Conservation (phyloP, 2,113 vertebrate species). For the Gymnarchus niloticus region DNA sequence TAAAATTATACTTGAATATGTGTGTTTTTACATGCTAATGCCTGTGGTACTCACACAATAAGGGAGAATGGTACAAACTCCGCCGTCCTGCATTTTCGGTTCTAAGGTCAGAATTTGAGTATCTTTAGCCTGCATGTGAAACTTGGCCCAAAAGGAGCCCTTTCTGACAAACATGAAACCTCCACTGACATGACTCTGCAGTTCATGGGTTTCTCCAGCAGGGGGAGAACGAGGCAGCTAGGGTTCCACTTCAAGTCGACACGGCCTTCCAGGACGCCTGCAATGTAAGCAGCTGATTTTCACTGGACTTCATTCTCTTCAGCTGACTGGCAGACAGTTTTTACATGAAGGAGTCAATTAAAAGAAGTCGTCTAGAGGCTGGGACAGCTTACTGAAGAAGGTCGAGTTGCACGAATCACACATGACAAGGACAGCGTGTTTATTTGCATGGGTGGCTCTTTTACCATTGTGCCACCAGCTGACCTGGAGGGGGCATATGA, state of each 20-base stretch:
- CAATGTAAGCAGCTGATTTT: not conserved
- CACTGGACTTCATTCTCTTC: too few species aligned
- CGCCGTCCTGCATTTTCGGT: too few species aligned
- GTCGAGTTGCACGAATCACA: not conserved
- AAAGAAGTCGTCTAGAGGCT: not conserved
- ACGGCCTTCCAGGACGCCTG: not conserved
- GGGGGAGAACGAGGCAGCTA: not conserved
- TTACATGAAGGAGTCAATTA: not conserved
- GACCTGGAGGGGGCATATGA: not conserved
- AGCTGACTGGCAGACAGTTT: not conserved
- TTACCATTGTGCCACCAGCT: not conserved
- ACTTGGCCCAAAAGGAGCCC: not conserved
- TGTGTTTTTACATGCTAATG: too few species aligned
- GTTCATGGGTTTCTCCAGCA: not conserved
- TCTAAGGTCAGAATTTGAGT: too few species aligned
- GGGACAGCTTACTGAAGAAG: not conserved
- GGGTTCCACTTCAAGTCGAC: not conserved
- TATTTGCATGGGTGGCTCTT: not conserved
- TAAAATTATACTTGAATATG: too few species aligned
- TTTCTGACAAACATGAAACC: not conserved
- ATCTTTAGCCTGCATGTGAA: not conserved
- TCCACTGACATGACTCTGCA: not conserved
- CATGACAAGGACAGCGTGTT: not conserved
- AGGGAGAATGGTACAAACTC: too few species aligned
- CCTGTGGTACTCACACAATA: too few species aligned